Evolutionary conservation across 2,888 invertebrate species (phyloP).

Genomic region (Odontocerum albicorne): DNA sequence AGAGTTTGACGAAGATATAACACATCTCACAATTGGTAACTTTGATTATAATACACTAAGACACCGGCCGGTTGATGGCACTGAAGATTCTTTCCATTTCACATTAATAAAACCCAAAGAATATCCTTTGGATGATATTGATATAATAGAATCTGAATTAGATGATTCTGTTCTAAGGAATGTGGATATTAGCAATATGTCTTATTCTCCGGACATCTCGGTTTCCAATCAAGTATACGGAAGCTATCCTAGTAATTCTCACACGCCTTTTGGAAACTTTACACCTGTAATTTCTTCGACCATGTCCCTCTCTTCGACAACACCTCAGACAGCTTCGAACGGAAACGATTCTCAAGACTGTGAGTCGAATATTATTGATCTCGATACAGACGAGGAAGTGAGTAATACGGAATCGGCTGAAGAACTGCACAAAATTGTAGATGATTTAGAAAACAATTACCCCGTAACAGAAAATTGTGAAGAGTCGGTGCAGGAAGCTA

Average conservation of each 20-base stretch:
- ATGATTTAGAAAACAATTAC: conserved; percentile 21
- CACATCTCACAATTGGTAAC: conserved; percentile 39
- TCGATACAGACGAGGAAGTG: not conserved
- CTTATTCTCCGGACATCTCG: conserved; percentile 13
- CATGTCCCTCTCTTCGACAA: conserved; percentile 25
- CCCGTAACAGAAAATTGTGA: not conserved
- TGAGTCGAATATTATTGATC: not conserved
- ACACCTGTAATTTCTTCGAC: conserved; percentile 35
- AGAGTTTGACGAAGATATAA: conserved; percentile 46
- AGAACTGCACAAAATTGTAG: conserved; percentile 20
- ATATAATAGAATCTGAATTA: conserved; percentile 23
- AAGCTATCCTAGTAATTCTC: not conserved
- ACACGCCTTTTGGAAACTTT: conserved; percentile 23
- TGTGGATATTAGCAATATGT: conserved; percentile 15
- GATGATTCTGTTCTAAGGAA: conserved; percentile 14
- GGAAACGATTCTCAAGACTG: not conserved
- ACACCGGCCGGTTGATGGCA: conserved; percentile 10
- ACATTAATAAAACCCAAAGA: conserved; percentile 2
- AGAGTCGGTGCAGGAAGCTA: not conserved
- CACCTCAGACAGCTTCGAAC: not conserved
- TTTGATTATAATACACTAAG: conserved; percentile 23
- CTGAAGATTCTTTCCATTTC: not conserved
- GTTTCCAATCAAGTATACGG: conserved; percentile 9
- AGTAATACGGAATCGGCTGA: conserved; percentile 5
- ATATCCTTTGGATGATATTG: conserved; percentile 13